Evolutionary conservation across 2,113 vertebrate species (phyloP), one percentile per base, ranked within the genome.

Genomic region (Apistogramma diplotaenia): DNA sequence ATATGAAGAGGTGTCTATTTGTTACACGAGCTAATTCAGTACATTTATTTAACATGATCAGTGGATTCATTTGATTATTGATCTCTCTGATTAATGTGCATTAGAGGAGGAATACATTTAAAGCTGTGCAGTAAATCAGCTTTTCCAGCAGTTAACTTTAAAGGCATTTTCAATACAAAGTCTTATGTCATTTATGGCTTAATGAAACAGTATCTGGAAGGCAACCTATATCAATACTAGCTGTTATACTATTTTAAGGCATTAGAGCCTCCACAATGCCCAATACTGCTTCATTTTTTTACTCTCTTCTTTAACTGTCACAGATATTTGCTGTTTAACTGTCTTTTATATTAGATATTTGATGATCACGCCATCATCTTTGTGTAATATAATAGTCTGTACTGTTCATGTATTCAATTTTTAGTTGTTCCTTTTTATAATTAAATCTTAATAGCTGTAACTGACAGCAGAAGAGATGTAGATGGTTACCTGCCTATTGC

Each of bases 81-180:
- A 94, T 92, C 81, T 60, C 71, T 57, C 78, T 90, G 75, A 92
- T 90, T 86, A 92, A 94, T 91, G 91, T 82, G 86, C 89, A 86
- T 84, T 91, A 88, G 74, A 91, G 79, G 85, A 75, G 84, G 87
- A 90, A 92, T 91, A 91, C 86, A 94, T 94, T 83, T 90, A 87
- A 84, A 85, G 79, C 85, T 90, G 79, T 74, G 89, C 78, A 87
- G 92, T 93, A 91, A 94, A 94, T 94, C 86, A 90, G 87, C 72
- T 87, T 92, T 94, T 91, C 73, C 87, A 89, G 89, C 86, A 82
- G 87, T 93, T 94, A 91, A 87, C 83, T 93, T 88, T 87, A 89
- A 92, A 94, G 87, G 78, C 89, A 85, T 92, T 93, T 92, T 93
- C 86, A 91, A 90, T 93, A 16, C 92, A 88, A 85, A 87, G 81